Evolutionary conservation across 1,140 invertebrate genomes (phyloP), one percentile per base, ranked within the genome.

Genomic region (Drosophila pseudoananassae): DNA sequence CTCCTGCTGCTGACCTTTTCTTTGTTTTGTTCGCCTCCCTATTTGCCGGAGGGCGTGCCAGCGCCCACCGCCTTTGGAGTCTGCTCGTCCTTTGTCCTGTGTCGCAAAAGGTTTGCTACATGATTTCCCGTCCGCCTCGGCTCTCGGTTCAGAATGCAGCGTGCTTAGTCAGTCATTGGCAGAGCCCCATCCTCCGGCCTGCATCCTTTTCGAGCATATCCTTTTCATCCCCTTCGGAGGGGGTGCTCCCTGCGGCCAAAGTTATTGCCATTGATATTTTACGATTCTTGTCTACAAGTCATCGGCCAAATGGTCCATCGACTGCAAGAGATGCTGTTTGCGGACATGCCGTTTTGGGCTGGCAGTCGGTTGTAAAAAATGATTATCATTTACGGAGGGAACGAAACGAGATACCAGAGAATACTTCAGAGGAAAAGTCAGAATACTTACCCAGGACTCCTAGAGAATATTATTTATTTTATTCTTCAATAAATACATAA

Each of bases 231-330:
- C 57, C 25, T 33, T 15, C 47, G 52, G 57, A 40, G n/a, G 36
- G 4, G 38, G 14, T 7, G 10, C 38, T 31, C 8, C 49, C 56
- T 61, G 47, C 53, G 70, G 70, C 51, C 29, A 52, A 75, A 75
- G 71, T 75, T 75, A 75, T 75, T 75, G 71, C 33, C 71, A 71
- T 74, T 75, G 71, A 75, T 75, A 75, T 75, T 75, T 75, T 75
- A 75, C 71, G 60, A 64, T 65, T 75, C 71, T 75, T 75, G 70
- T 75, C 70, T 75, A 75, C 70, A 75, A 75, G 71, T 75, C 71
- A 65, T 75, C 52, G 70, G 38, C 70, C 38, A 74, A 74, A 56
- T 74, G 71, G 72, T 51, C 60, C 60, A 61, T 66, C 59, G 52
- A 65, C 49, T 66, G 71, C 69, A 40, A 70, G 56, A 14, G 17